These are phyloP conservation scores for Aphodius sticticus DNA, from an alignment of 2,888 invertebrate species.

Conservation along the genomic window DNA sequence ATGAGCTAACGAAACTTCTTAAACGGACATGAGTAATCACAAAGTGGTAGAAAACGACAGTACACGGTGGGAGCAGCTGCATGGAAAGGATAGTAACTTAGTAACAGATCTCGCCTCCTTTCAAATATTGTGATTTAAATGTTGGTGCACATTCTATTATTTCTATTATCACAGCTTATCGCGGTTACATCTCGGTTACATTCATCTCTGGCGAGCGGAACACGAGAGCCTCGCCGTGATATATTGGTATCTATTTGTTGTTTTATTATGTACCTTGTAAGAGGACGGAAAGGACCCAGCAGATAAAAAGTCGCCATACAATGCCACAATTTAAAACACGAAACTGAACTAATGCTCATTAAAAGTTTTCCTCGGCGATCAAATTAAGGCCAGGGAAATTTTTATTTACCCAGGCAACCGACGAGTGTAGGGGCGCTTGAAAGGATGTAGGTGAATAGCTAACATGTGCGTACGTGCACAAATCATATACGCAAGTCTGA, in stretches of 20 bases:
- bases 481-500: slow-evolving; percentile 37
- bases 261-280: slow-evolving; percentile 24
- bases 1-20: too few relatives aligned
- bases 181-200: slow-evolving; percentile 14
- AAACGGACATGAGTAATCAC: background rate
- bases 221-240: slow-evolving; percentile 23
- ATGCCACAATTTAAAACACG: slow-evolving; percentile 16
- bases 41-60: background rate
- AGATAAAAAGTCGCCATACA: slow-evolving; percentile 18
- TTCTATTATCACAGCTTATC: slow-evolving; percentile 31
- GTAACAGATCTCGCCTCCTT: slow-evolving; percentile 9
- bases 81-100: background rate
- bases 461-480: slow-evolving; percentile 27
- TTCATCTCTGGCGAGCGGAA: slow-evolving; percentile 17
- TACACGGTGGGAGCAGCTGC: background rate
- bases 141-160: slow-evolving; percentile 27
- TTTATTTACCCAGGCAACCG: slow-evolving; percentile 19
- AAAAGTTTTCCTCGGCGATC: slow-evolving; percentile 20
- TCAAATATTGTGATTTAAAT: slow-evolving; percentile 28
- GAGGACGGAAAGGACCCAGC: slow-evolving; percentile 7
- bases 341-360: slow-evolving; percentile 20
- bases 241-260: slow-evolving; percentile 30
- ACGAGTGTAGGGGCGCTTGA: slow-evolving; percentile 11
- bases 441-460: slow-evolving; percentile 30
- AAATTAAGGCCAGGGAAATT: slow-evolving; percentile 19